Evolutionary conservation across 2,113 vertebrate genomes (phyloP), one percentile per base, ranked within the genome.

Genomic region (Cromileptes altivelis): DNA sequence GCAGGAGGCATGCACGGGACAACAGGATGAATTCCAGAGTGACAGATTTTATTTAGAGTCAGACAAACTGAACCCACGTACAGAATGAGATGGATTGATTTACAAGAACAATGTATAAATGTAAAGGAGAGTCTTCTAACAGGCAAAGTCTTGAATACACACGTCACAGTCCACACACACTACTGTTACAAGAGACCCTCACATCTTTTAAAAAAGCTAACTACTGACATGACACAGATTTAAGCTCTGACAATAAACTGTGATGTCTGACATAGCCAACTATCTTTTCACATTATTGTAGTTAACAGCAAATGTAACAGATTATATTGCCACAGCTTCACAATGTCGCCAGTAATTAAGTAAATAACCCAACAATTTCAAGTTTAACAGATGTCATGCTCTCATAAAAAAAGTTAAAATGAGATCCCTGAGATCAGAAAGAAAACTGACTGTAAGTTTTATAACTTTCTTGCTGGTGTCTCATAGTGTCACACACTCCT

Each of bases 1-100:
- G 40, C 57, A 74, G 68, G 72, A 87, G 86, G 71, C 81, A 88
- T 58, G 80, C 82, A 85, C 56, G 83, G 25, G 70, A 81, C 71
- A 68, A 85, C 69, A 56, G 25, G 4, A 65, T 74, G 68, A 17
- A 40, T 78, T 76, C 57, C 58, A 86, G 49, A 58, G 69, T 17
- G 56, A 78, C 73, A 56, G 9, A 15, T 70, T 89, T 89, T 77
- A 85, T 84, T 91, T 56, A 65, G 57, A 80, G 33, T 75, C 75
- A 80, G 73, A 82, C 47, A 81, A 57, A 82, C 58, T 73, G 79
- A 82, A 74, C 68, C 70, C 49, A 15, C 17, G 14, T 70, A 89
- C 65, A 85, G 40, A 74, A 63, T 57, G 65, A 80, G 74, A 84
- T 49, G 63, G 27, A 84, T 58, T 37, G 62, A 18, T 61, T 80